Evolutionary conservation across 2,113 vertebrate genomes (phyloP).

Genomic region (Sinosuthora webbiana): DNA sequence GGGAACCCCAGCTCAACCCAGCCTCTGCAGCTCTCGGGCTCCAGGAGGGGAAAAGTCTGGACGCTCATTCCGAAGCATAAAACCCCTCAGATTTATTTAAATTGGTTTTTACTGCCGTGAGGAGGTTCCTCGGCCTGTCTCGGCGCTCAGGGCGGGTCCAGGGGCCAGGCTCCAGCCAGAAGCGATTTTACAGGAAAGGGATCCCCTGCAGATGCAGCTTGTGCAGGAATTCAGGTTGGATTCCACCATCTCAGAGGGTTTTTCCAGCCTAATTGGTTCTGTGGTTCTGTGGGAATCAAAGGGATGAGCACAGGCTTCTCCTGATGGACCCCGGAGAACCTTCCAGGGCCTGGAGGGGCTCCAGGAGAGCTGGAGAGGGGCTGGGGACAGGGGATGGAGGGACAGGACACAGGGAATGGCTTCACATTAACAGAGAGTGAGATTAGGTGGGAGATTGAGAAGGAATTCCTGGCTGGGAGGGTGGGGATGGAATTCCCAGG

Average conservation of each 20-base stretch:
- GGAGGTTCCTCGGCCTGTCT: not conserved
- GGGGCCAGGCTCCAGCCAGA: not conserved
- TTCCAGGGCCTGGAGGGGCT: not conserved
- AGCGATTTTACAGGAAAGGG: not conserved
- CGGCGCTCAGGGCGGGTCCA: rapidly evolving
- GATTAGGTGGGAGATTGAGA: not conserved
- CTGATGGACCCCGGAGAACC: not conserved
- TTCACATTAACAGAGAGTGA: rapidly evolving
- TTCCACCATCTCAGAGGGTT: rapidly evolving
- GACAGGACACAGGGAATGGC: not conserved
- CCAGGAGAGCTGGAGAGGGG: not conserved
- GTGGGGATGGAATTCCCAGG: not conserved
- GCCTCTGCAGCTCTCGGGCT: not conserved
- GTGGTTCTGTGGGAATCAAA: not conserved
- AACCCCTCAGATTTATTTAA: not conserved
- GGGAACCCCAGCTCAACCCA: not conserved
- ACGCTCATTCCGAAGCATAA: rapidly evolving
- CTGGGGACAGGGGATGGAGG: not conserved
- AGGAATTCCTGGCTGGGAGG: rapidly evolving
- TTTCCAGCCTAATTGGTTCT: not conserved
- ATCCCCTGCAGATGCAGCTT: not conserved
- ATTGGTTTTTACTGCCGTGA: not conserved
- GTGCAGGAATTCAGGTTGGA: not conserved
- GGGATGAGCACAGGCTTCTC: rapidly evolving
- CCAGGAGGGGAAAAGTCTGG: rapidly evolving